Percentiles rank a stretch among this genome's conserved stretches.
phyloP scores from a whole-genome alignment of 1,140 invertebrate genomes.

The Homarus americanus region DNA sequence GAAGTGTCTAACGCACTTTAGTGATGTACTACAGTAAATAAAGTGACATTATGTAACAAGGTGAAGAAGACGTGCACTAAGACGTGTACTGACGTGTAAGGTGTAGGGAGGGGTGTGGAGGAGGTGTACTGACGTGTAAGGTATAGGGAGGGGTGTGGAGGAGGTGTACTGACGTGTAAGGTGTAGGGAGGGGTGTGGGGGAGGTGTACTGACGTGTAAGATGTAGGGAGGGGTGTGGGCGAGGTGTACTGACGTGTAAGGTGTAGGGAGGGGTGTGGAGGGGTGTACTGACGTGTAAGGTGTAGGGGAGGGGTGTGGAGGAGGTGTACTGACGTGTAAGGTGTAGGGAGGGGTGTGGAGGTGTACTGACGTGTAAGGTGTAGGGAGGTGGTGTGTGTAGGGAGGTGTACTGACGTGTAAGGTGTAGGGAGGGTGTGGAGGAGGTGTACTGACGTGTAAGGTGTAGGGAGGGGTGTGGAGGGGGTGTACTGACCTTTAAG shows the following conservation, averaged over 20 bases:
- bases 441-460: background rate
- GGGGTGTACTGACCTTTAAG: background rate
- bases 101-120: too few relatives aligned
- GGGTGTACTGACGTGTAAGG: constrained; percentile 58
- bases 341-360: too few relatives aligned
- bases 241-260: constrained; percentile 55
- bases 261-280: constrained; percentile 58
- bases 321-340: too few relatives aligned
- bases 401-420: too few relatives aligned
- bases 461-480: background rate
- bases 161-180: background rate
- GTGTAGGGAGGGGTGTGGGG: background rate
- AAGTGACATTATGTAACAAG: too few relatives aligned
- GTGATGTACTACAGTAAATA: too few relatives aligned
- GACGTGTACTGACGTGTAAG: too few relatives aligned
- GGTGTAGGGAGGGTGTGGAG: background rate
- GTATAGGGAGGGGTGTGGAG: background rate
- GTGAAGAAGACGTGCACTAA: too few relatives aligned
- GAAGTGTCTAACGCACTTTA: too few relatives aligned
- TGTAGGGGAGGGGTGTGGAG: background rate
- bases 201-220: background rate
- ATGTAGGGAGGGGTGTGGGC: background rate
- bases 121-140: too few relatives aligned
- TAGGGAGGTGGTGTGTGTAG: too few relatives aligned
- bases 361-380: too few relatives aligned